phyloP scores from a whole-genome alignment of 1,140 invertebrate species.

The Kradibia gibbosae region DNA sequence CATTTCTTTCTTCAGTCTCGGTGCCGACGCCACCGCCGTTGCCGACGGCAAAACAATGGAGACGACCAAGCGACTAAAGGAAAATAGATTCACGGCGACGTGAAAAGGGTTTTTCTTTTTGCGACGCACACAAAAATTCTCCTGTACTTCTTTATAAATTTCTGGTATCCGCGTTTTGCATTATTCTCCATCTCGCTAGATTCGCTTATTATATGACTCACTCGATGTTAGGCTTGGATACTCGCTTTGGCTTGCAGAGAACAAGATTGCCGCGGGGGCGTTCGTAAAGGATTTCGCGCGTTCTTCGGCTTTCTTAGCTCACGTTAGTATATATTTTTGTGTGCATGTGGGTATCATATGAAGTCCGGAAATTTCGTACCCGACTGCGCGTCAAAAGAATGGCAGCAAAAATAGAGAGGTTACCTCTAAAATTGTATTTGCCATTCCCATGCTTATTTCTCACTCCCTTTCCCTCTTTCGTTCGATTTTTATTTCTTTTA shows the following conservation, averaged over 20 bases:
- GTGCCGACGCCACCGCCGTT: background rate
- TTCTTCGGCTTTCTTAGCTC: background rate
- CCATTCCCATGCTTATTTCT: conserved; percentile 66
- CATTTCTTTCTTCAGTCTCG: background rate
- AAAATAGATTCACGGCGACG: background rate
- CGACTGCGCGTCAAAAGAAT: background rate
- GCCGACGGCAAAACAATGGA: background rate
- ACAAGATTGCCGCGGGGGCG: background rate
- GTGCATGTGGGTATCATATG: conserved; percentile 32
- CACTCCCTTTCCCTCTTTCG: background rate
- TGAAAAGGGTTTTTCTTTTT: background rate
- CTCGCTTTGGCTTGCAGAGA: background rate
- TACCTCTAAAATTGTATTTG: conserved; percentile 62
- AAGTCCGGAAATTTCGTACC: background rate
- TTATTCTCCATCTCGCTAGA: background rate
- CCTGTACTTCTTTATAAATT: background rate
- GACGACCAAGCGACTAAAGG: background rate
- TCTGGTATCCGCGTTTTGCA: background rate
- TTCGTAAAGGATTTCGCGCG: conserved; percentile 28
- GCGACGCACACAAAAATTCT: background rate
- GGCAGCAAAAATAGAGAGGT: background rate
- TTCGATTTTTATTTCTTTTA: background rate
- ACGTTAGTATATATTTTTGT: background rate
- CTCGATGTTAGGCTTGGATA: background rate
- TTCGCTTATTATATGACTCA: background rate